Percentiles rank a stretch among this genome's conserved stretches.
Conservation (phyloP, 2,888 invertebrate species). For the Teinopalpus imperialis region DNA sequence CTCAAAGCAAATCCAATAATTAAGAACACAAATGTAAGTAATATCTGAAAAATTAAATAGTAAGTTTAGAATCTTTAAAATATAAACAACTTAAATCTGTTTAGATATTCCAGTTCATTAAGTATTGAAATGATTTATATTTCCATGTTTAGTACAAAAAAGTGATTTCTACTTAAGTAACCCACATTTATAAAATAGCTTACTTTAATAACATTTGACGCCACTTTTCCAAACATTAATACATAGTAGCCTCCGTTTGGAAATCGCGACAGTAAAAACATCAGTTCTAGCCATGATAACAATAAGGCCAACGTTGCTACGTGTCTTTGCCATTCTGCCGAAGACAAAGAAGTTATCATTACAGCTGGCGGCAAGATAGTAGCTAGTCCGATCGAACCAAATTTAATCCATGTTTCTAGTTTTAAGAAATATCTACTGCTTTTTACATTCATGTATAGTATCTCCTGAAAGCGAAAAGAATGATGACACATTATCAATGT, state of each 20-base stretch:
- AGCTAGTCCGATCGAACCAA: slow-evolving; percentile 68
- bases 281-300: slow-evolving; percentile 80
- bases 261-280: slow-evolving; percentile 80
- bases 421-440: slow-evolving; percentile 75
- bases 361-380: slow-evolving; percentile 63
- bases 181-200: slow-evolving; percentile 23
- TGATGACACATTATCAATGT: too few relatives aligned
- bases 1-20: slow-evolving; percentile 80
- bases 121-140: too few relatives aligned
- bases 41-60: slow-evolving; percentile 61
- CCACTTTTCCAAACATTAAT: slow-evolving; percentile 83
- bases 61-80: not conserved
- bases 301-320: slow-evolving; percentile 77
- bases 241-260: slow-evolving; percentile 83
- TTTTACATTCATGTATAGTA: slow-evolving; percentile 74
- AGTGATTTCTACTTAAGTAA: too few relatives aligned
- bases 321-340: slow-evolving; percentile 69
- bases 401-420: slow-evolving; percentile 81
- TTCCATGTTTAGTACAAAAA: too few relatives aligned
- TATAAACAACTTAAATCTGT: too few relatives aligned
- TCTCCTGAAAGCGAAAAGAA: slow-evolving; percentile 58
- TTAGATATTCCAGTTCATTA: too few relatives aligned
- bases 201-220: slow-evolving; percentile 80
- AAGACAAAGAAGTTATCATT: slow-evolving; percentile 38
- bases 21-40: slow-evolving; percentile 70